These are phyloP conservation scores for Etheostoma perlongum DNA, from an alignment of 2,797 vertebrate genomes.

Conservation along the genomic window DNA sequence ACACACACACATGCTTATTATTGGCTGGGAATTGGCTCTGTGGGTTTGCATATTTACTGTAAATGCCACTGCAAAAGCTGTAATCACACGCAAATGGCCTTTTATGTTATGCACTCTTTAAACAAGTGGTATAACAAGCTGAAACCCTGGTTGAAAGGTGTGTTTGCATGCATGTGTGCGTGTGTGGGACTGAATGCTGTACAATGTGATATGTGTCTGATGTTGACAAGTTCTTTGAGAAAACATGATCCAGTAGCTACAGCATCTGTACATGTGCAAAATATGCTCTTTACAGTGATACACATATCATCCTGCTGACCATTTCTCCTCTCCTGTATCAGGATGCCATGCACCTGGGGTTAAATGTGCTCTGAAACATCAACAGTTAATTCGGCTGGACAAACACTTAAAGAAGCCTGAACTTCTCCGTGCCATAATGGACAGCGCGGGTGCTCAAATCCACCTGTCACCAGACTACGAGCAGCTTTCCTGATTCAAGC, in stretches of 20 bases:
- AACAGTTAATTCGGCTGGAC: not conserved
- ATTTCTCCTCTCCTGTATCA: slow-evolving; percentile 24
- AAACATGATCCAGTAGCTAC: not conserved
- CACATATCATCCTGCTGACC: not conserved
- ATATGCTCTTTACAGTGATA: slow-evolving; percentile 7
- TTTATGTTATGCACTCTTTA: not conserved
- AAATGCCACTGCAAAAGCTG: slow-evolving; percentile 21
- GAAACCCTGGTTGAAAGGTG: too few relatives aligned
- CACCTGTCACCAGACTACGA: not conserved
- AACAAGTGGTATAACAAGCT: not conserved
- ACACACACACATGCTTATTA: not conserved
- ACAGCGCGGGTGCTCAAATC: slow-evolving; percentile 26
- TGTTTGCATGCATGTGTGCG: not conserved
- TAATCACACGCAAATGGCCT: not conserved
- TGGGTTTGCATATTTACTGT: slow-evolving; percentile 49
- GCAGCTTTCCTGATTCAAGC: slow-evolving; percentile 40
- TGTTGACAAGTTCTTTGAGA: not conserved
- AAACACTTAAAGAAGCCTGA: not conserved
- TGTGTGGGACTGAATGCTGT: not conserved
- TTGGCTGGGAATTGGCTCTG: not conserved
- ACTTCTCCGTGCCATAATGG: slow-evolving; percentile 9
- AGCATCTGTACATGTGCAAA: not conserved
- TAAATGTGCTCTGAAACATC: not conserved
- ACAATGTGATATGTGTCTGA: slow-evolving; percentile 8
- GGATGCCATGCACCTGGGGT: not conserved